Evolutionary conservation across 2,113 vertebrate species (phyloP).

Genomic region (Chlorodrepanis virens): DNA sequence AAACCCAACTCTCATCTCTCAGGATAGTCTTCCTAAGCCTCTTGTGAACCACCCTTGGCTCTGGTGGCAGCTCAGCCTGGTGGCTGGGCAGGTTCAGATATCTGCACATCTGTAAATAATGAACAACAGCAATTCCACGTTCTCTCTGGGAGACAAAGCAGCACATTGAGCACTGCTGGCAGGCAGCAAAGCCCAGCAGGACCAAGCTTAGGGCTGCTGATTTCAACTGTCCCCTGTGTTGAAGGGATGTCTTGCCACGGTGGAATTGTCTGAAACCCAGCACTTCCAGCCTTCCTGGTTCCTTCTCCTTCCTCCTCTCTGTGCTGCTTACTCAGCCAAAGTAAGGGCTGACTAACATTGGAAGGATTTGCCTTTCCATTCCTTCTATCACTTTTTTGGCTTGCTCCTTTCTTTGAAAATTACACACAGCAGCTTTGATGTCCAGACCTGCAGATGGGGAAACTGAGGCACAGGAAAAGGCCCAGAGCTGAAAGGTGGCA

Average conservation of each 20-base stretch:
- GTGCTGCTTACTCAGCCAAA: background rate
- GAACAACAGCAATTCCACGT: constrained; percentile 20
- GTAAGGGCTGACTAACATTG: background rate
- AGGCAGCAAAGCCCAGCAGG: constrained; percentile 34
- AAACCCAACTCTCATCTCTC: constrained; percentile 42
- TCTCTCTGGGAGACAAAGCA: constrained; percentile 43
- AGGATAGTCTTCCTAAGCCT: constrained; percentile 41
- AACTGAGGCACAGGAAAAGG: background rate
- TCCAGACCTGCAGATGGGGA: background rate
- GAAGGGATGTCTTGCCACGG: background rate
- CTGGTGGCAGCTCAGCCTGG: background rate
- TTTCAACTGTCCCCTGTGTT: background rate
- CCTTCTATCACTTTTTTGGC: background rate
- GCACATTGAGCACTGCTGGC: constrained; percentile 49
- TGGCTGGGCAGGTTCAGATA: constrained; percentile 42
- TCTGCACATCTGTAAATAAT: constrained; percentile 61
- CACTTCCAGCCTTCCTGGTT: background rate
- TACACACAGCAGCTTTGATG: background rate
- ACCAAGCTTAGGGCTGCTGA: constrained; percentile 1
- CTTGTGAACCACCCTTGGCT: constrained; percentile 38
- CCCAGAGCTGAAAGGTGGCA: background rate
- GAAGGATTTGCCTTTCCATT: background rate
- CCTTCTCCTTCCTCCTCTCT: background rate
- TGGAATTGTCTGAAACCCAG: background rate
- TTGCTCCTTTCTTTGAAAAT: background rate